Evolutionary conservation across 2,113 vertebrate genomes (phyloP).

Genomic region (Vimba vimba): DNA sequence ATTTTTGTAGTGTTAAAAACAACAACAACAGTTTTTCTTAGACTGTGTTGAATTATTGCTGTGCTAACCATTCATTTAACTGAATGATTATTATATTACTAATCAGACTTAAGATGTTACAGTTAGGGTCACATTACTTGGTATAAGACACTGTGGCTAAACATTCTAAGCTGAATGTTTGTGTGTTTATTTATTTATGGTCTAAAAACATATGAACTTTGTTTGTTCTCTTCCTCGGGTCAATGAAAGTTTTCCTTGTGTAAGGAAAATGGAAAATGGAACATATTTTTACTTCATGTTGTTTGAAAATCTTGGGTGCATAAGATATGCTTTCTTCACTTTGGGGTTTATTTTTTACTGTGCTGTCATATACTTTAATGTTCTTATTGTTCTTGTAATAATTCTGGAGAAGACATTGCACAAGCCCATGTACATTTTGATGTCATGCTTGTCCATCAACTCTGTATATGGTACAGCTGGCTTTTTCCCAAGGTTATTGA

Average conservation of each 20-base stretch:
- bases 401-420: slow-evolving; percentile 48
- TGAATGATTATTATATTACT: neutral
- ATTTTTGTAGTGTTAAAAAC: neutral
- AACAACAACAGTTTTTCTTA: neutral
- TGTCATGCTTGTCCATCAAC: slow-evolving; percentile 70
- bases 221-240: neutral
- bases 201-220: neutral
- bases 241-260: neutral
- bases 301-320: slow-evolving; percentile 36
- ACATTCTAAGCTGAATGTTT: neutral
- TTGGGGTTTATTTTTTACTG: slow-evolving; percentile 2
- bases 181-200: slow-evolving; percentile 36
- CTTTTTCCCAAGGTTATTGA: slow-evolving; percentile 72
- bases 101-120: neutral
- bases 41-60: neutral
- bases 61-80: neutral
- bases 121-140: neutral
- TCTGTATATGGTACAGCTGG: slow-evolving; percentile 71
- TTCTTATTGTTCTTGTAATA: slow-evolving; percentile 2
- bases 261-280: slow-evolving; percentile 12
- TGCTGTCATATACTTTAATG: slow-evolving; percentile 31
- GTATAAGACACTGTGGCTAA: neutral
- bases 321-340: slow-evolving; percentile 21
- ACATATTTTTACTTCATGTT: slow-evolving; percentile 31
- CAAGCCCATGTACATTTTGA: slow-evolving; percentile 75